A percentile compares a stretch with the other conserved stretches of the same genome.
Conservation (phyloP, 1,140 invertebrate species). For the Trypoxylus dichotomus region DNA sequence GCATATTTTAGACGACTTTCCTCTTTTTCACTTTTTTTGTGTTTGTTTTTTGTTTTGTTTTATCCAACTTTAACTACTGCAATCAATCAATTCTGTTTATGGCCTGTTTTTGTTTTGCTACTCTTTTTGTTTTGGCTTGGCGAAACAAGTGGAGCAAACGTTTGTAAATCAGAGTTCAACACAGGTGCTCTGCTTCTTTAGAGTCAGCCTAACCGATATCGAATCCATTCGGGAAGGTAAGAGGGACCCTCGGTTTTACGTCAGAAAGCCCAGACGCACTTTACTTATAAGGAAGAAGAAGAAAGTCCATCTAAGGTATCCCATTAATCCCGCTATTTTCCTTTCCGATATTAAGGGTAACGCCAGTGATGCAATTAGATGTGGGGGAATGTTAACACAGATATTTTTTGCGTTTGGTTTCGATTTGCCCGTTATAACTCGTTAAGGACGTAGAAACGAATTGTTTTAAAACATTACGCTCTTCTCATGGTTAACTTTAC, state of each 20-base stretch:
- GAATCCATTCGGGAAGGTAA: background rate
- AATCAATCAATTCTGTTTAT: background rate
- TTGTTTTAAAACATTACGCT: no score
- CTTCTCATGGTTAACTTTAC: no score
- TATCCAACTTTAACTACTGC: background rate
- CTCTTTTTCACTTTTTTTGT: background rate
- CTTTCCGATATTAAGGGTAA: background rate
- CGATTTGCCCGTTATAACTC: no score
- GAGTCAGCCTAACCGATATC: background rate
- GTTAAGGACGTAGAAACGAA: no score
- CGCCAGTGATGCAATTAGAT: background rate
- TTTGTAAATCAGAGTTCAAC: conserved; percentile 17
- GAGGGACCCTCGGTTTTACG: background rate
- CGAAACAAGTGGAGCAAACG: background rate
- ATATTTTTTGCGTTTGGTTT: no score
- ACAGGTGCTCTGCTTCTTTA: conserved; percentile 26
- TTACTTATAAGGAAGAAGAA: background rate
- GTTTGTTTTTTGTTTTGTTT: background rate
- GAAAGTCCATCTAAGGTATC: conserved; percentile 16
- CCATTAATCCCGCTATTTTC: background rate
- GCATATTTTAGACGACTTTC: conserved; percentile 1
- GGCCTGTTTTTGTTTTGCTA: background rate
- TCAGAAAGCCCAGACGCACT: background rate
- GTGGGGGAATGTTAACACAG: no score
- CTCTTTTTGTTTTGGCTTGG: background rate